Evolutionary conservation across 2,797 vertebrate genomes (phyloP).

Genomic region (Mormyrus hasselquistii): DNA sequence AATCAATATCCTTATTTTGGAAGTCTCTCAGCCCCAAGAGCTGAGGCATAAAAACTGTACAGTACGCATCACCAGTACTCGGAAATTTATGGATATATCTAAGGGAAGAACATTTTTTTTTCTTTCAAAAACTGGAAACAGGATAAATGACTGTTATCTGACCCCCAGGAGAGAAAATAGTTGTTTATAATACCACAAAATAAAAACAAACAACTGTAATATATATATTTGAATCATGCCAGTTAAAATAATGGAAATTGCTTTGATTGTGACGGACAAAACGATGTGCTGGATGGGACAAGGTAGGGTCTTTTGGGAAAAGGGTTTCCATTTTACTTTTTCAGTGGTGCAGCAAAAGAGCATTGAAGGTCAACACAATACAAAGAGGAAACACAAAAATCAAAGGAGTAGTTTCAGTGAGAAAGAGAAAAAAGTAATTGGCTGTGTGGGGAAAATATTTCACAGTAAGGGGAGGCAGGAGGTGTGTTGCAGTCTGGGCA

Average conservation of each 20-base stretch:
- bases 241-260: background rate
- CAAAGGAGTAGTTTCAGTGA: background rate
- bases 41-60: background rate
- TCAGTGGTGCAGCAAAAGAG: background rate
- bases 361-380: constrained; percentile 1
- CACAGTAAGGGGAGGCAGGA: background rate
- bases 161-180: background rate
- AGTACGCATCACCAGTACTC: background rate
- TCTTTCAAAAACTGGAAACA: background rate
- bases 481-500: background rate
- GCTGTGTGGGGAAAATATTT: background rate
- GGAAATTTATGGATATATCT: background rate
- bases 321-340: background rate
- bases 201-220: background rate
- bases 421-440: background rate
- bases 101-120: background rate
- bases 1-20: background rate
- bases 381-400: background rate
- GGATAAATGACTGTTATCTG: background rate
- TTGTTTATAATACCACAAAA: background rate
- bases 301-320: background rate
- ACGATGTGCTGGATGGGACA: background rate
- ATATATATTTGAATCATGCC: background rate
- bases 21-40: background rate
- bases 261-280: background rate